Base-by-base conservation (phyloP, 2,888 invertebrate species). In the Limnephilus marmoratus region DNA sequence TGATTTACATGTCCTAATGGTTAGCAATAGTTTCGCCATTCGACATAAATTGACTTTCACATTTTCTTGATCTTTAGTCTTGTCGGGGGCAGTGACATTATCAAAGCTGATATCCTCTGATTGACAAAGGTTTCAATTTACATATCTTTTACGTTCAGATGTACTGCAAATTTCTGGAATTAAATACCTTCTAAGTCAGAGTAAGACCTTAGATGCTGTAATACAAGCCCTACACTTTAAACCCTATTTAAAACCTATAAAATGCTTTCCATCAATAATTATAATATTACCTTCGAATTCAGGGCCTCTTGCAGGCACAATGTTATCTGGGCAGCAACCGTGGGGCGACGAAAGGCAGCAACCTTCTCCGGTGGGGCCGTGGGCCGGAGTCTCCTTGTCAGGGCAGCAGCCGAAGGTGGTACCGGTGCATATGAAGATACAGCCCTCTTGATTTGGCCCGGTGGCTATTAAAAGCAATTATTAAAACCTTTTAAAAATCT, bases 251-350 rank as follows among this genome's bases (percentile, higher is more conserved):
- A 12, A 45, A 45, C 45, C 11, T 45, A 12, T 13, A 12, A 31
- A 82, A 68, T 88, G n/a, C 5, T 31, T 68, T 24, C 29, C 5
- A 88, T 24, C 29, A 29, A 31, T 34, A 37, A 83, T 83, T 83
- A 31, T 85, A 24, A 31, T 83, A 31, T 92, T 95, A 96, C 97
- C 97, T 95, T 98, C 97, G 68, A 97, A 95, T 94, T 97, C 96
- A 0, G 98, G 97, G 93, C 99, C 99, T 93, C 97, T 96, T 9
- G 99, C 99, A 2, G 98, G 96, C 85, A 97, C 97, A 94, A 98
- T 97, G 94, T 98, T 98, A 94, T 99, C 99, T 0, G 98, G 98
- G 94, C 99, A 99, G 95, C 99, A 99, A n/a, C 99, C 98, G 94
- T 96, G 98, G 5, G 96, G 95, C 3, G 97, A 96, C 45, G 96